Conservation (phyloP, 1,140 invertebrate genomes). For the Bombus sibiricus region DNA sequence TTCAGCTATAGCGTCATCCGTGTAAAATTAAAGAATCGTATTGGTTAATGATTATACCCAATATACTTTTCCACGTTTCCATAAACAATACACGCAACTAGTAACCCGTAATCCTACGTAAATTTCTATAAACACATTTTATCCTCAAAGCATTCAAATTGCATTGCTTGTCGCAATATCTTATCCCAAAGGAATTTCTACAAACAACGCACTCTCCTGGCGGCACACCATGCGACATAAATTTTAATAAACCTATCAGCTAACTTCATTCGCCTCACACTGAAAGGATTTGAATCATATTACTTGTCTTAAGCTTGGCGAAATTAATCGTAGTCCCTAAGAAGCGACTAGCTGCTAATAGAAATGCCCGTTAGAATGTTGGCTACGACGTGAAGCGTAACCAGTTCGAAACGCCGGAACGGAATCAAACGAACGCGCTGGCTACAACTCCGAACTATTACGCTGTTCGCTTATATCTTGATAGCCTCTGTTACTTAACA, state of each 20-base stretch:
- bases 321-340: slow-evolving; percentile 38
- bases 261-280: background rate
- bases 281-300: background rate
- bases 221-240: background rate
- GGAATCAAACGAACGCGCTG: slow-evolving; percentile 12
- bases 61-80: background rate
- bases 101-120: background rate
- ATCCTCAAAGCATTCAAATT: too few relatives aligned
- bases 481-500: background rate
- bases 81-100: background rate
- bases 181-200: background rate
- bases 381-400: slow-evolving; percentile 44
- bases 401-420: slow-evolving; percentile 19
- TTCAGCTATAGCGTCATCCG: too few relatives aligned
- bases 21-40: too few relatives aligned
- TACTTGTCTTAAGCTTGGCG: background rate
- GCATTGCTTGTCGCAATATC: background rate
- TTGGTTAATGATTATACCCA: too few relatives aligned
- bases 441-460: slow-evolving; percentile 1
- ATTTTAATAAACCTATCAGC: background rate
- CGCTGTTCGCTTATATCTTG: slow-evolving; percentile 3
- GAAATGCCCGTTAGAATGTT: slow-evolving; percentile 53
- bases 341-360: slow-evolving; percentile 26
- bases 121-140: background rate
- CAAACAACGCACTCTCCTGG: background rate